Percentiles rank a stretch among this genome's conserved stretches.
phyloP scores from a whole-genome alignment of 2,888 invertebrate genomes.

The Leptodirus hochenwartii region DNA sequence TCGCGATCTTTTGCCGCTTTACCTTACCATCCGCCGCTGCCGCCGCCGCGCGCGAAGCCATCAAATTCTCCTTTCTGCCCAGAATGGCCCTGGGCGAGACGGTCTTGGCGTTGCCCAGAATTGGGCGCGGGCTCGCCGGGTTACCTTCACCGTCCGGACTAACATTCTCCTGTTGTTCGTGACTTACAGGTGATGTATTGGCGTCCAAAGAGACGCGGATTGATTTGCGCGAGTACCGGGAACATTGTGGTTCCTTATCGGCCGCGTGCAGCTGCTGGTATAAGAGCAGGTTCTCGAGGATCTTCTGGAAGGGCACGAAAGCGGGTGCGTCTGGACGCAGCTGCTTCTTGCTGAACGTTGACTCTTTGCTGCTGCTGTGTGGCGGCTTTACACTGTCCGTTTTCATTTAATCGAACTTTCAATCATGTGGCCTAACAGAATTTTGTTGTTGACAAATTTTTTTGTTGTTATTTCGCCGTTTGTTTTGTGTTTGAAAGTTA shows the following conservation, averaged over 20 bases:
- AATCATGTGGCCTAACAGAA: too few species aligned
- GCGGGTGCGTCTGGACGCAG: constrained; percentile 19
- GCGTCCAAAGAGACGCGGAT: too few species aligned
- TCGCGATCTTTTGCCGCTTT: background rate
- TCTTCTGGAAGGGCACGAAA: constrained; percentile 16
- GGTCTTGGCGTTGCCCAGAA: constrained; percentile 14
- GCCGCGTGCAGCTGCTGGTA: constrained; percentile 11
- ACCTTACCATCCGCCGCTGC: background rate
- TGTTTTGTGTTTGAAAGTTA: too few species aligned
- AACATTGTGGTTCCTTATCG: constrained; percentile 16
- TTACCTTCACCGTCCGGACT: constrained; percentile 10
- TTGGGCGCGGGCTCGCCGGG: constrained; percentile 15
- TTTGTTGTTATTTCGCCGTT: too few species aligned
- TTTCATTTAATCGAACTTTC: too few species aligned
- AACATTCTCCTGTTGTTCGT: constrained; percentile 8
- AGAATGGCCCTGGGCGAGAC: constrained; percentile 17
- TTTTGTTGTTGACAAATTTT: too few species aligned
- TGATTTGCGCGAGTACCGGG: constrained; percentile 17
- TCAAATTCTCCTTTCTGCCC: constrained; percentile 16
- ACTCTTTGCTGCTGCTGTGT: constrained; percentile 11
- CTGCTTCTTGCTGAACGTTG: constrained; percentile 13
- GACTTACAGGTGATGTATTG: constrained; percentile 10
- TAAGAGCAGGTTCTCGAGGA: constrained; percentile 10
- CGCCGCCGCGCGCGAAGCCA: background rate
- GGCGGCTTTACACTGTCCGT: background rate